phyloP scores from a whole-genome alignment of 1,140 invertebrate species.

The Achatina immaculata region DNA sequence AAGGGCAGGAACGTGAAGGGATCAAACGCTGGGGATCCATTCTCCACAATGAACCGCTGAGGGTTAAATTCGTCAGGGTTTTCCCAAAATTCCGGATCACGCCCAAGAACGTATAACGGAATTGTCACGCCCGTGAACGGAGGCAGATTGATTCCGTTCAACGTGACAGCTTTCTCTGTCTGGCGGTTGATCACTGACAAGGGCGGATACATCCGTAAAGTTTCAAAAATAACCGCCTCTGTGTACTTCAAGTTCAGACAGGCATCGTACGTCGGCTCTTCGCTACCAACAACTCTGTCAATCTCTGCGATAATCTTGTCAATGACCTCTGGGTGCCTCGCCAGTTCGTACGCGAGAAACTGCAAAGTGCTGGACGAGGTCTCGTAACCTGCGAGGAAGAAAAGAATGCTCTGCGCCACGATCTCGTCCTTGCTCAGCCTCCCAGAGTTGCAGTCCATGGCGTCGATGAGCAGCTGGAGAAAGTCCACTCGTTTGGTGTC shows the following conservation, averaged over 20 bases:
- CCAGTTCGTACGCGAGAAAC: slow-evolving; percentile 75
- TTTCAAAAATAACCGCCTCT: slow-evolving; percentile 45
- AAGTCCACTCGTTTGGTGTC: neutral
- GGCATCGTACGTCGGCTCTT: slow-evolving; percentile 40
- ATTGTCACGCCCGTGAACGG: slow-evolving; percentile 3
- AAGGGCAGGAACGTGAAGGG: slow-evolving; percentile 15
- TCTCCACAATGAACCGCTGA: slow-evolving; percentile 21
- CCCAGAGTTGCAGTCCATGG: neutral
- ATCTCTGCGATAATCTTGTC: slow-evolving; percentile 75
- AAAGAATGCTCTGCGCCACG: slow-evolving; percentile 77
- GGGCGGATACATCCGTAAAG: slow-evolving; percentile 50
- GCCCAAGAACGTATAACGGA: slow-evolving; percentile 2
- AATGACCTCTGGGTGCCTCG: slow-evolving; percentile 75
- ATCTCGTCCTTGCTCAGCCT: slow-evolving; percentile 74
- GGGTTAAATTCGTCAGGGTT: slow-evolving; percentile 31
- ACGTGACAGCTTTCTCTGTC: slow-evolving; percentile 11
- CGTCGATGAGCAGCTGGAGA: slow-evolving; percentile 3
- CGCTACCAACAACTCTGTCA: slow-evolving; percentile 34
- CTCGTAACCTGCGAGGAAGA: slow-evolving; percentile 80
- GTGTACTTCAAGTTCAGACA: slow-evolving; percentile 45
- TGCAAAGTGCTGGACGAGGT: slow-evolving; percentile 75
- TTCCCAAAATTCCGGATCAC: slow-evolving; percentile 33
- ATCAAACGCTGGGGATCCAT: neutral
- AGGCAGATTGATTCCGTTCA: slow-evolving; percentile 34
- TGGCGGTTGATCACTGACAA: slow-evolving; percentile 18